A percentile compares a stretch with the other conserved stretches of the same genome.
Conservation (phyloP, 2,797 vertebrate species). For the Rhinatrema bivittatum region DNA sequence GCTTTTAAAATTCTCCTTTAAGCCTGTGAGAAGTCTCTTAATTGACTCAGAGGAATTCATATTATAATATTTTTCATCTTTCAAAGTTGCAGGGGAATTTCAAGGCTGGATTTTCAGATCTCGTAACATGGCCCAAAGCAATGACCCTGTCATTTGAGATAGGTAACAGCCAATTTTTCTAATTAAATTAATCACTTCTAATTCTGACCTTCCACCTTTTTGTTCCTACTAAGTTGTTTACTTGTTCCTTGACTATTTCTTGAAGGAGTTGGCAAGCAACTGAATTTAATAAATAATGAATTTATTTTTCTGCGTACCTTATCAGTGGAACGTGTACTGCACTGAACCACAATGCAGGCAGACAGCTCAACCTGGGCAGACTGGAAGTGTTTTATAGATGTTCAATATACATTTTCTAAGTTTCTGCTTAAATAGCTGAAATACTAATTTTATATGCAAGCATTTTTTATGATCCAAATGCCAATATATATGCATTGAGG, state of each 20-base stretch:
- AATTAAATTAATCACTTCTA: neutral
- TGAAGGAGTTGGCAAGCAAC: too few relatives aligned
- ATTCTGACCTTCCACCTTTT: neutral
- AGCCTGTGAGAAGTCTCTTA: fast-evolving
- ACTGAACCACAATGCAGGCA: too few relatives aligned
- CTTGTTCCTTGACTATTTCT: neutral
- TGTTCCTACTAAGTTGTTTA: neutral
- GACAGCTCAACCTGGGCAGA: neutral
- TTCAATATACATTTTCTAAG: too few relatives aligned
- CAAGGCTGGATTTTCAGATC: neutral
- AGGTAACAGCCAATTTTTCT: neutral
- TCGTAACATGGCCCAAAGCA: too few relatives aligned
- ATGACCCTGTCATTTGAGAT: too few relatives aligned
- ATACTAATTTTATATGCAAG: too few relatives aligned
- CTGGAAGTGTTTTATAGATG: neutral
- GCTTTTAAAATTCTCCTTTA: too few relatives aligned
- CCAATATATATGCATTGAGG: too few relatives aligned
- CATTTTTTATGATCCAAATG: too few relatives aligned
- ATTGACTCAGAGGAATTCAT: neutral
- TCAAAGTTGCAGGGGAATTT: neutral
- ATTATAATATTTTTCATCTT: neutral
- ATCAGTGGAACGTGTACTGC: neutral
- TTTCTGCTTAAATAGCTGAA: too few relatives aligned
- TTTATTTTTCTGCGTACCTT: neutral
- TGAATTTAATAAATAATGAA: neutral